Conservation (phyloP, 2,113 vertebrate genomes). For the Thryonomys swinderianus region DNA sequence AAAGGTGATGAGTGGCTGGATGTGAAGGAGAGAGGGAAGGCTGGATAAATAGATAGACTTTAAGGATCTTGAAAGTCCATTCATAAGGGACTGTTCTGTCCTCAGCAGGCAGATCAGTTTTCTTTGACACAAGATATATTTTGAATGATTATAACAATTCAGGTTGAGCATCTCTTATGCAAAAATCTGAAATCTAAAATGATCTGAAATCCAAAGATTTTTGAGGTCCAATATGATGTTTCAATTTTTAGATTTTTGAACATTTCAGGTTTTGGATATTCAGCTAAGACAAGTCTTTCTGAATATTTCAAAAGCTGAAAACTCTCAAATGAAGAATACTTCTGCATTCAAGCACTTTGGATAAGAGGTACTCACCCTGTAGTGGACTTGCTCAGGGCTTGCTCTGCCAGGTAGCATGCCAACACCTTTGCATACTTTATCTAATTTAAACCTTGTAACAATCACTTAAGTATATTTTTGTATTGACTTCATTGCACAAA, state of each 20-base stretch:
- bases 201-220: neutral
- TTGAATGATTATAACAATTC: neutral
- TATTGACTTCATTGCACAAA: neutral
- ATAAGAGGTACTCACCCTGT: neutral
- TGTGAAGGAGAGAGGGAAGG: neutral
- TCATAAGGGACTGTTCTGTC: neutral
- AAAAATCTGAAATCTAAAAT: neutral
- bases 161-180: neutral
- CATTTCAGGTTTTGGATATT: neutral
- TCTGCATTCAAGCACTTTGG: neutral
- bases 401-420: neutral
- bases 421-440: neutral
- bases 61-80: neutral
- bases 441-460: neutral
- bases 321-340: neutral
- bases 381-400: neutral
- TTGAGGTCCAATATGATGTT: neutral
- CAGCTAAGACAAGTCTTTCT: neutral
- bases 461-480: neutral
- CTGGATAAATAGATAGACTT: neutral
- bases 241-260: neutral
- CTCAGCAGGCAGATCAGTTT: neutral
- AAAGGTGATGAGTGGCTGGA: neutral
- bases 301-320: neutral
- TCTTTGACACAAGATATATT: neutral